These are phyloP conservation scores for Hydroisotoma schaefferi DNA, from an alignment of 2,888 invertebrate genomes.

Conservation along the genomic window DNA sequence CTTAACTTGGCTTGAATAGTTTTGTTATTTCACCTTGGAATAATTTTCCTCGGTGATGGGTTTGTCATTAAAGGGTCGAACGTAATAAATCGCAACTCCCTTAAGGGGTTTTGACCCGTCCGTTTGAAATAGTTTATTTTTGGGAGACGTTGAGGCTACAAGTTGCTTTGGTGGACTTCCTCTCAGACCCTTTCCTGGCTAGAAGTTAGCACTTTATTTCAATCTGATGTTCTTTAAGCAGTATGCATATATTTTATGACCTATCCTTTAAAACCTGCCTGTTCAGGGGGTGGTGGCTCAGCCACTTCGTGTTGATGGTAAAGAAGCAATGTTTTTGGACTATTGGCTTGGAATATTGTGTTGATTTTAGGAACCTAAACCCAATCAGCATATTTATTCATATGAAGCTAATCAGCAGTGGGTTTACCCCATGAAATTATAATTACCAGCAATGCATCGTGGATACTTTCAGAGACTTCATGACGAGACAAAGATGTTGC, in stretches of 20 bases:
- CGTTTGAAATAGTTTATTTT: slow-evolving; percentile 77
- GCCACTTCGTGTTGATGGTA: slow-evolving; percentile 86
- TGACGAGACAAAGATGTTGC: slow-evolving; percentile 75
- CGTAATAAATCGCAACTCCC: slow-evolving; percentile 80
- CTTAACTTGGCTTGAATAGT: too few relatives aligned
- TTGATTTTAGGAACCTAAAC: slow-evolving; percentile 78
- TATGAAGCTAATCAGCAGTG: neutral
- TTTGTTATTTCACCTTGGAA: slow-evolving; percentile 63
- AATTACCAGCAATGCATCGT: slow-evolving; percentile 29
- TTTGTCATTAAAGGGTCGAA: slow-evolving; percentile 73
- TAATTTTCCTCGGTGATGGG: slow-evolving; percentile 90
- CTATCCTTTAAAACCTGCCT: slow-evolving; percentile 50
- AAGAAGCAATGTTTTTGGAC: slow-evolving; percentile 80
- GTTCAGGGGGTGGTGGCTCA: slow-evolving; percentile 57
- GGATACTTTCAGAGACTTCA: slow-evolving; percentile 76
- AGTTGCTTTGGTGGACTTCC: slow-evolving; percentile 45
- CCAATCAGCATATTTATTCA: slow-evolving; percentile 6
- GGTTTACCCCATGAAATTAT: neutral
- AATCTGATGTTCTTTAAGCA: too few relatives aligned
- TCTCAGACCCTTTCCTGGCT: slow-evolving; percentile 28
- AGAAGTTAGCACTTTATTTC: too few relatives aligned
- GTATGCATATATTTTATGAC: slow-evolving; percentile 16
- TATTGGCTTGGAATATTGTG: slow-evolving; percentile 77
- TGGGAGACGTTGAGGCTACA: slow-evolving; percentile 50
- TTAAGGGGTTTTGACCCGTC: slow-evolving; percentile 73